Evolutionary conservation across 2,888 invertebrate genomes (phyloP).

Genomic region (Netelia inedita): DNA sequence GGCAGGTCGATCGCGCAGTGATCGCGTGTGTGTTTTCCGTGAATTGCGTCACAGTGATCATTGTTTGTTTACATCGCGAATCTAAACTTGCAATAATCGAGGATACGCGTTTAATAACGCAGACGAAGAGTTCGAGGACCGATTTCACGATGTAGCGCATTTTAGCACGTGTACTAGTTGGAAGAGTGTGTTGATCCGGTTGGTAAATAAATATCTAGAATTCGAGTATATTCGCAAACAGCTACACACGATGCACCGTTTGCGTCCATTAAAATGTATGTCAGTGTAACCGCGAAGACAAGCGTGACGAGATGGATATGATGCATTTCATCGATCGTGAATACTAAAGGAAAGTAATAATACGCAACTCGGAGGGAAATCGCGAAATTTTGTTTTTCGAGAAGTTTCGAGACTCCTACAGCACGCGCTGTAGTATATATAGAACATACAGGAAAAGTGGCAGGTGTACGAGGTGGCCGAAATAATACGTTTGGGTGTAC

Average conservation of each 20-base stretch:
- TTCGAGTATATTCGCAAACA: slow-evolving; percentile 1
- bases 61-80: slow-evolving; percentile 70
- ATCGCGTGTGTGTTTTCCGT: slow-evolving; percentile 40
- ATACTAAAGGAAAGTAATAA: background rate
- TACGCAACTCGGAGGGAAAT: background rate
- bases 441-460: background rate
- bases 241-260: background rate
- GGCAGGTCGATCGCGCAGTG: slow-evolving; percentile 24
- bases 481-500: background rate
- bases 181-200: slow-evolving; percentile 24
- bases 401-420: slow-evolving; percentile 2
- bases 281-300: background rate
- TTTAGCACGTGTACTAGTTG: background rate
- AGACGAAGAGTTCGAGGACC: slow-evolving; percentile 8
- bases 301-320: background rate
- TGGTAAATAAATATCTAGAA: background rate
- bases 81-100: slow-evolving; percentile 35
- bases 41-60: slow-evolving; percentile 63
- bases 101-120: slow-evolving; percentile 5
- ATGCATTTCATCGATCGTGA: background rate
- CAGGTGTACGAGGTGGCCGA: background rate
- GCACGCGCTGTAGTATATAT: background rate
- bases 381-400: background rate
- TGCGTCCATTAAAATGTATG: background rate
- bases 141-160: slow-evolving; percentile 1